Evolutionary conservation across 2,113 vertebrate genomes (phyloP), one percentile per base, ranked within the genome.

Genomic region (Crotalus helleri): DNA sequence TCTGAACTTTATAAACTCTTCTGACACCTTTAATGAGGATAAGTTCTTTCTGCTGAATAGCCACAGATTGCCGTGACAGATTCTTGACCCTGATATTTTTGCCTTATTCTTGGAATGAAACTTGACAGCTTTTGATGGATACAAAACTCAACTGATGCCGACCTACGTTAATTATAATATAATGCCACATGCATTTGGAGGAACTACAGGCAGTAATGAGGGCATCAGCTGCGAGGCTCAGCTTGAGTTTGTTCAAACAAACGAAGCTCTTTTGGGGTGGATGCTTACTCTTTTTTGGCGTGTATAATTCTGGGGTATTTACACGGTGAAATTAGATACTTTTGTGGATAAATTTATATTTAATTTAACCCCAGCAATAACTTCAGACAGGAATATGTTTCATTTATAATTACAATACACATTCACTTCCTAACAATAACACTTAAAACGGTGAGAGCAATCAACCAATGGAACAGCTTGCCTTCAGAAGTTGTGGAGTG

Each of bases 161-260:
- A 94, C 91, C 94, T 94, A 96, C 95, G 95, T 97, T 97, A 96
- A 97, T 97, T 96, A 94, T 96, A 96, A 93, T 95, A 96, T 96
- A 95, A 96, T 92, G 88, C 44, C 92, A 90, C 51, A 97, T 57
- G 92, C 91, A 96, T 96, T 97, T 95, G 88, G 91, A 91, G 91
- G 69, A 95, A 93, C 94, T 96, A 96, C 93, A 17, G 21, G 92
- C 87, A 94, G 91, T 95, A 95, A 96, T 96, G 92, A 95, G 96
- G 59, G 64, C 95, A 96, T 95, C 94, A 96, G 95, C 97, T 96
- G 96, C 53, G 93, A 46, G 90, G 92, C 93, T 95, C 96, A 94
- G 92, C 89, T 97, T 96, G 93, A 94, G 87, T 95, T 97, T 96
- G 95, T 96, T 97, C 96, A 96, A 96, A 97, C 92, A 96, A 97